Base-by-base conservation (phyloP, 1,140 invertebrate genomes). In the Laupala kohalensis region DNA sequence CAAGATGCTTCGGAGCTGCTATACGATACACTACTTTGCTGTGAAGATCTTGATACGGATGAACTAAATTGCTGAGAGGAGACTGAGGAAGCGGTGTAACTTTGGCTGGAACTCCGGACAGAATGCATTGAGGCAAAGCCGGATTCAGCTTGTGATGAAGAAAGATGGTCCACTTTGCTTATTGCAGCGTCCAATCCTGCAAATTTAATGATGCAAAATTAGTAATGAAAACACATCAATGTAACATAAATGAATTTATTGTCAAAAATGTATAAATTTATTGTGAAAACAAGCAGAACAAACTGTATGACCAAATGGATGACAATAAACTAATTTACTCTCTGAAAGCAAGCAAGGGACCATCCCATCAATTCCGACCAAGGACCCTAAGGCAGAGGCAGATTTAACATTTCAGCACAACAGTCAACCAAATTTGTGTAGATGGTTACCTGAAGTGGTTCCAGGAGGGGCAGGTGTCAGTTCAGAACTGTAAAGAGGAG, bases 51-150 rank as follows among this genome's bases (percentile, higher is more conserved):
- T 26, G 67, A 69, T 26, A 69, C 67, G 23, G 69, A 70, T 23
- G 70, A 71, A 65, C 70, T 65, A 25, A 71, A 64, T 25, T 71
- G 70, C 63, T 71, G 70, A 28, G 70, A 71, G 6, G 70, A 71
- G 19, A 68, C 67, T 19, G 69, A 71, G 6, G 86, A 86, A 71
- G 85, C 84, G 67, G 84, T 83, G 69, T 86, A 88, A 75, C 85
- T 86, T 75, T 86, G 85, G 4, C 84, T 84, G 26, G 84, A 86
- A 66, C 86, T 87, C 74, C 69, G 70, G 53, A 85, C 82, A 25
- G 85, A 87, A 72, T 88, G 86, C 82, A 90, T 87, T 4, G 89
- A 91, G 67, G 89, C 86, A 78, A 92, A 91, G 73, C 90, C 91
- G 71, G 87, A 88, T 78, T 86, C 37, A 77, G 73, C 29, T 77